Base-by-base conservation (phyloP, 2,113 vertebrate genomes). In the Pygoscelis antarcticus region DNA sequence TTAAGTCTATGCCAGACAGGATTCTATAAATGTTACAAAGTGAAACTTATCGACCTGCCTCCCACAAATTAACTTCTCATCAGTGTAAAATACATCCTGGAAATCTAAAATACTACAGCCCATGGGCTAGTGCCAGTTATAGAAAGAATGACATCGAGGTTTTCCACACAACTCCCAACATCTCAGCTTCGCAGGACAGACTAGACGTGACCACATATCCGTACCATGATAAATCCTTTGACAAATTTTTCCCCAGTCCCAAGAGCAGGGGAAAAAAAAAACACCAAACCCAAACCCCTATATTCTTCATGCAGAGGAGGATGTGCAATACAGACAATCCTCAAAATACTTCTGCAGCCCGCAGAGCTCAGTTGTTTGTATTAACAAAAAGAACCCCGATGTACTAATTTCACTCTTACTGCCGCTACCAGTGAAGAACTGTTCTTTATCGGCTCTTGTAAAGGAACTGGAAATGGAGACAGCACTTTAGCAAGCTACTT, bases 141-240 rank as follows among this genome's bases (percentile, higher is more conserved):
- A 95, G 49, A 36, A 38, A 72, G 6, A 42, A 55, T 21, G 80
- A 65, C 92, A 84, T 9, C 34, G 32, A 62, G 38, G 42, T 34
- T 85, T 87, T 62, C 87, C 89, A 72, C 18, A 16, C 36, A 62
- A 20, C 66, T 83, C 38, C 26, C 34, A n/a, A 15, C 13, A 36
- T 34, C 46, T 23, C 38, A 1, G 1, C 26, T 10, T 1, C 0
- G 2, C 11, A 13, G 75, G 13, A n/a, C 2, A 54, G 19, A 4
- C 8, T 17, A 57, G 57, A 68, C 42, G 62, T 27, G 87, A 77
- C 11, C 72, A 47, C 51, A 2, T 0, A 36, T 8, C 89, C 1
- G 0, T 1, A 6, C 38, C 74, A n/a, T 0, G 29, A 57, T 2
- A 82, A 76, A 94, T 7, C 76, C 70, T 38, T 11, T 42, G 70